Evolutionary conservation across 2,113 vertebrate species (phyloP), one percentile per base, ranked within the genome.

Genomic region (Xyrauchen texanus): DNA sequence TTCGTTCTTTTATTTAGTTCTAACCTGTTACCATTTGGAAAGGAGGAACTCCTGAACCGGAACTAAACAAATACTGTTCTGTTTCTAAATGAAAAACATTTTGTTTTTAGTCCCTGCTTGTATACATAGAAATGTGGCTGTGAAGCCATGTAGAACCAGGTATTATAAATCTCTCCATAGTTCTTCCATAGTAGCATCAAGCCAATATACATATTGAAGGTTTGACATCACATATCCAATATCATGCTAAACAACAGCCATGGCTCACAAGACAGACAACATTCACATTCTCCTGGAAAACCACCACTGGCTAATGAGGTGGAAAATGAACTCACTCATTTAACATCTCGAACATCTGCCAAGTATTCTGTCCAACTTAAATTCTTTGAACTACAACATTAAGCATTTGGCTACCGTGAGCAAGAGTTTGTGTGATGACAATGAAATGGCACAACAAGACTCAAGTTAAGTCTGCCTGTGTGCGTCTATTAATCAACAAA

Each of bases 291-390:
- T 64, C 21, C 51, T 55, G 62, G 34, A 65, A 65, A 55, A 15
- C 47, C 49, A 76, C 13, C 13, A 58, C 74, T 64, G 49, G 1
- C 74, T 66, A 76, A 76, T 76, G 74, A 65, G 62, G 47, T 76
- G 49, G 74, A 65, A 76, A 76, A 76, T 76, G 21, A 76, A 65
- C 62, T 76, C 62, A 44, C 74, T 76, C 62, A 66, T 66, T 76
- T 65, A 76, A 52, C 47, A 66, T 66, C 34, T 16, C 16, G 1
- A 76, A 65, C 73, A 76, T 76, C 74, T 66, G 74, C 74, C 74
- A 65, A 55, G 49, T 7, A 45, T 49, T 75, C 60, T 11, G 8
- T 45, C 61, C 49, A 34, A 55, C 53, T 60, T 13, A 55, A 15
- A 47, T 63, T 13, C 49, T 66, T 16, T 65, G 74, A 65, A 76